Evolutionary conservation across 2,888 invertebrate genomes (phyloP).

Genomic region (Stegana nigrithorax): DNA sequence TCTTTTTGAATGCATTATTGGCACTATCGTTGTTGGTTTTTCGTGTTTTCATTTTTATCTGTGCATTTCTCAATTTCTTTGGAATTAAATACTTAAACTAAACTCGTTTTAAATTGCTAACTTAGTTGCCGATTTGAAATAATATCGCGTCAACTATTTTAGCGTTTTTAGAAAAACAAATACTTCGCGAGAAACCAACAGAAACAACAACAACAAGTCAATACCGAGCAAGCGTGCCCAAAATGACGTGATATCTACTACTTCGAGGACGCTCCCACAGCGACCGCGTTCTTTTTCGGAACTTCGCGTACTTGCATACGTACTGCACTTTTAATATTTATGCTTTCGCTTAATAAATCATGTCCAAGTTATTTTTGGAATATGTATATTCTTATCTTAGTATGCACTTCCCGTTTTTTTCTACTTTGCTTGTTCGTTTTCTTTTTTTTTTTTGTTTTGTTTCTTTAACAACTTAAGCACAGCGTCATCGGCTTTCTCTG

Average conservation of each 20-base stretch:
- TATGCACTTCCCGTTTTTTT: slow-evolving; percentile 8
- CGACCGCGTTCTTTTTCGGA: too few relatives aligned
- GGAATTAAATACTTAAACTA: neutral
- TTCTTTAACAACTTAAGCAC: neutral
- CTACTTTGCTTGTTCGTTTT: neutral
- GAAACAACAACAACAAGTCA: slow-evolving; percentile 35
- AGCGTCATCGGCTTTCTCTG: neutral
- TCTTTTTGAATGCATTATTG: too few relatives aligned
- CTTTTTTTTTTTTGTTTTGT: neutral
- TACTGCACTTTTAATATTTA: too few relatives aligned
- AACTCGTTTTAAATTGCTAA: neutral
- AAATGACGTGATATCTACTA: slow-evolving; percentile 46
- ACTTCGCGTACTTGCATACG: too few relatives aligned
- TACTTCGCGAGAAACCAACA: slow-evolving; percentile 27
- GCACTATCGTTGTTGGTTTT: neutral
- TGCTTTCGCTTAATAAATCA: neutral
- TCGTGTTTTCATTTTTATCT: neutral
- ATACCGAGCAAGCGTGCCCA: slow-evolving; percentile 29
- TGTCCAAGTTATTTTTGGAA: slow-evolving; percentile 10
- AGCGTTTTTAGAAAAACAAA: too few relatives aligned
- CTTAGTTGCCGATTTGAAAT: too few relatives aligned
- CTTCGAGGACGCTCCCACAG: slow-evolving; percentile 20
- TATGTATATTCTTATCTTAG: neutral
- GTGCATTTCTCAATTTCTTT: slow-evolving; percentile 27
- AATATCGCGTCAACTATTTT: too few relatives aligned